Base-by-base conservation (phyloP, 2,888 invertebrate species). In the Pherbina coryleti region DNA sequence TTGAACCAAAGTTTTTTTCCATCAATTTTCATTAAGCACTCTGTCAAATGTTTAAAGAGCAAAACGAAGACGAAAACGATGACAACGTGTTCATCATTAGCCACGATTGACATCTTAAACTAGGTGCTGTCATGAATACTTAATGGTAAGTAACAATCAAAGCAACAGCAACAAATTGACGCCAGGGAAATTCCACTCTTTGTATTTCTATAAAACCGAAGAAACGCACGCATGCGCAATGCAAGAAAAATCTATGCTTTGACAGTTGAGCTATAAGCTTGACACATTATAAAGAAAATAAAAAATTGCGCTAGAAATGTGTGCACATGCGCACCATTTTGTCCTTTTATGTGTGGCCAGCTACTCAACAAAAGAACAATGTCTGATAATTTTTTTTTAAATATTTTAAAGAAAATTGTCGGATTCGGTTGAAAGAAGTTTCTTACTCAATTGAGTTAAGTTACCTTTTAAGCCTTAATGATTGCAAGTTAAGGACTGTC, bases 81-180 rank as follows among this genome's bases (percentile, higher is more conserved):
- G 22, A 55, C n/a, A 19, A 55, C 19, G 55, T 19, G 19, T 19
- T 55, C 19, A 55, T 55, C 55, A 55, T 19, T 22, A 55, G 22
- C 55, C 22, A 55, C 55, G 55, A 55, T 22, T 55, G 55, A 64
- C 64, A n/a, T 31, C 11, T 64, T 31, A 25, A 64, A 64, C 64
- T 31, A 62, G 31, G 64, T 31, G 64, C 64, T 64, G 64, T 8
- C 64, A 31, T 64, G 64, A 25, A 64, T 64, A 34, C n/a, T 64
- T 31, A 64, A 31, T 22, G 22, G 19, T 9, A 55, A 55, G 22
- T 17, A 53, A 53, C 53, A 53, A 55, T 22, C 22, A 19, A n/a
- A 55, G 55, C 22, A 53, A 22, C 11, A 8, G 9, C 55, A 19
- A 9, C 55, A 55, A 55, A 19, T 55, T 55, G 3, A 19, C 22